Evolutionary conservation across 2,888 invertebrate species (phyloP).

Genomic region (Metellina segmentata): DNA sequence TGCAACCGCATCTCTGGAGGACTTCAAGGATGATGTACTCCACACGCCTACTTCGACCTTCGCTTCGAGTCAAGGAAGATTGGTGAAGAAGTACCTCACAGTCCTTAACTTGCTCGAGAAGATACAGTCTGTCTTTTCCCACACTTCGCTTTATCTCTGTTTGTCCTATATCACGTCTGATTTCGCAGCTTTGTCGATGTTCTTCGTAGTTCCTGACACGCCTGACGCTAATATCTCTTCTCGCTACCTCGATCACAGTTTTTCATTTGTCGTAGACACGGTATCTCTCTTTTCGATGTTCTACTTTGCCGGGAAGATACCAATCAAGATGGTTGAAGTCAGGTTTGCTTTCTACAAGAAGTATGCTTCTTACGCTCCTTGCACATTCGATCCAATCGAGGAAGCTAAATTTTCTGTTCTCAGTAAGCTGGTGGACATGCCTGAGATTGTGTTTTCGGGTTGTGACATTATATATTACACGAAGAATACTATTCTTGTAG

Average conservation of each 20-base stretch:
- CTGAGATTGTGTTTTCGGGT: neutral
- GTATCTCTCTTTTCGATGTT: neutral
- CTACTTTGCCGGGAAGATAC: slow-evolving; percentile 9
- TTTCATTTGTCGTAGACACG: neutral
- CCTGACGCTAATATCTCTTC: neutral
- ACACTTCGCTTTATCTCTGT: neutral
- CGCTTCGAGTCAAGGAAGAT: neutral
- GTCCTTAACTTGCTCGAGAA: neutral
- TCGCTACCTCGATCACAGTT: neutral
- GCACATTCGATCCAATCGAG: neutral
- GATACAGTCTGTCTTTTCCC: neutral
- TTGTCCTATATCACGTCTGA: neutral
- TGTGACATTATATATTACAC: neutral
- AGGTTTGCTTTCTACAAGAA: neutral
- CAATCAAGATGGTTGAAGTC: neutral
- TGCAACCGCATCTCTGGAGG: neutral
- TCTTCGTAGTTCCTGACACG: neutral
- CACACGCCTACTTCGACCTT: neutral
- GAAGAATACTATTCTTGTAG: neutral
- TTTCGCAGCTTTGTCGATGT: neutral
- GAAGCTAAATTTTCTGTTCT: neutral
- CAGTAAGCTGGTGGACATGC: neutral
- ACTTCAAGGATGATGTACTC: neutral
- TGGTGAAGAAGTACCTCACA: neutral
- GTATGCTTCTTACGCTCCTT: neutral